Conservation (phyloP, 2,888 invertebrate species). For the Agriotes lineatus region DNA sequence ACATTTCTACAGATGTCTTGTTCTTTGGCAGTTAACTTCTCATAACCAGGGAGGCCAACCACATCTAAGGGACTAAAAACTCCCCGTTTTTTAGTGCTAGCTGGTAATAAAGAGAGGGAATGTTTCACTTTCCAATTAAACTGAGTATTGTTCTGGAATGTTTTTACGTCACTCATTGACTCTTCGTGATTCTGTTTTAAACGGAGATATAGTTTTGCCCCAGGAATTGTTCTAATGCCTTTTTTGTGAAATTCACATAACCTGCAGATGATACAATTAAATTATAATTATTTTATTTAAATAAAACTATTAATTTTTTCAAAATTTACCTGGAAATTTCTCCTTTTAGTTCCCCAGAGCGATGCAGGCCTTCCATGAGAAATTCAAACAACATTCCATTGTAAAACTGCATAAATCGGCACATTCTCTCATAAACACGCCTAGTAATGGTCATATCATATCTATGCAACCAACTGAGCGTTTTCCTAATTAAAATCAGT, state of each 20-base stretch:
- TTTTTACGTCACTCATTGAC: conserved; percentile 67
- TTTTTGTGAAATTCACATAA: conserved; percentile 76
- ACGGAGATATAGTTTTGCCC: conserved; percentile 75
- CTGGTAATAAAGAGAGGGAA: conserved; percentile 22
- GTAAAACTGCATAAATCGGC: conserved; percentile 83
- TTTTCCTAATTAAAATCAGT: conserved; percentile 80
- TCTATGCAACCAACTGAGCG: conserved; percentile 76
- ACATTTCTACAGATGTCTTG: conserved; percentile 81
- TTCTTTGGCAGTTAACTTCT: conserved; percentile 78
- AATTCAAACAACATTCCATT: conserved; percentile 80
- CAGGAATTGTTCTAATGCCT: conserved; percentile 77
- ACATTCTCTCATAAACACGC: conserved; percentile 70
- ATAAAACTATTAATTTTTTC: not conserved
- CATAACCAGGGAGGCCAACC: conserved; percentile 82
- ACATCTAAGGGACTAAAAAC: conserved; percentile 74
- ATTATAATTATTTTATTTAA: too few species aligned
- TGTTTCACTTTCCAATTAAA: conserved; percentile 59
- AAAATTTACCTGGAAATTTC: conserved; percentile 68
- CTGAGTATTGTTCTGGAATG: conserved; percentile 59
- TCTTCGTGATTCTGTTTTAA: conserved; percentile 74
- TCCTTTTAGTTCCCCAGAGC: conserved; percentile 77
- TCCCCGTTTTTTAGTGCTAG: conserved; percentile 60
- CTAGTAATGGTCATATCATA: conserved; percentile 76
- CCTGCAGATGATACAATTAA: conserved; percentile 56
- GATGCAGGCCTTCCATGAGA: conserved; percentile 81